These are phyloP conservation scores for Zaprionus ornatus DNA, from an alignment of 1,140 invertebrate species.

Conservation along the genomic window DNA sequence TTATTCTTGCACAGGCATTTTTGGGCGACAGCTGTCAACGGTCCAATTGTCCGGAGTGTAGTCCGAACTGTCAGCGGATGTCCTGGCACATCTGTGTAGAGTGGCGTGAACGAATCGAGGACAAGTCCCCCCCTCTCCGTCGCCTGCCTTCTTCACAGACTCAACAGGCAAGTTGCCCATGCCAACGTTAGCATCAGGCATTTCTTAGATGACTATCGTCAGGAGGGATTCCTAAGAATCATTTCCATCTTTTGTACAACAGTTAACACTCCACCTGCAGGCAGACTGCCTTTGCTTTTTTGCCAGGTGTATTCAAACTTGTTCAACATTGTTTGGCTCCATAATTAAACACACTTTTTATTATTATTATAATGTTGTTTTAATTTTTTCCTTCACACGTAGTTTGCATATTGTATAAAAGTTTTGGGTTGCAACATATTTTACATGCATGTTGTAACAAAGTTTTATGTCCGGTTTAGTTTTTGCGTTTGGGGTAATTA, in stretches of 20 bases:
- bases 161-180: conserved; percentile 1
- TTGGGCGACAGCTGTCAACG: conserved; percentile 2
- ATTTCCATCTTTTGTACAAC: not conserved
- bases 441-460: conserved; percentile 8
- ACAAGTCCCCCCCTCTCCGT: not conserved
- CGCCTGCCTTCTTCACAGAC: not conserved
- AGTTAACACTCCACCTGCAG: not conserved
- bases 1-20: conserved; percentile 10
- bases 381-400: not conserved
- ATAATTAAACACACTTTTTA: not conserved
- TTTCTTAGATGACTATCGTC: not conserved
- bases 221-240: not conserved
- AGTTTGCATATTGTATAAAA: not conserved
- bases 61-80: conserved; percentile 8
- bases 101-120: conserved; percentile 2
- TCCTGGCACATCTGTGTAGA: not conserved
- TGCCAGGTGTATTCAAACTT: not conserved
- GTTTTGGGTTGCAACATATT: conserved; percentile 7
- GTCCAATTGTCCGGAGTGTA: not conserved
- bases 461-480: conserved; percentile 1
- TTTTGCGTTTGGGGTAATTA: conserved; percentile 3
- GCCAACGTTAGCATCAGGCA: not conserved
- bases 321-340: not conserved
- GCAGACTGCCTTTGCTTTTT: not conserved
- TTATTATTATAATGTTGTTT: not conserved